Evolutionary conservation across 2,797 vertebrate genomes (phyloP).

Genomic region (Borostomias antarcticus): DNA sequence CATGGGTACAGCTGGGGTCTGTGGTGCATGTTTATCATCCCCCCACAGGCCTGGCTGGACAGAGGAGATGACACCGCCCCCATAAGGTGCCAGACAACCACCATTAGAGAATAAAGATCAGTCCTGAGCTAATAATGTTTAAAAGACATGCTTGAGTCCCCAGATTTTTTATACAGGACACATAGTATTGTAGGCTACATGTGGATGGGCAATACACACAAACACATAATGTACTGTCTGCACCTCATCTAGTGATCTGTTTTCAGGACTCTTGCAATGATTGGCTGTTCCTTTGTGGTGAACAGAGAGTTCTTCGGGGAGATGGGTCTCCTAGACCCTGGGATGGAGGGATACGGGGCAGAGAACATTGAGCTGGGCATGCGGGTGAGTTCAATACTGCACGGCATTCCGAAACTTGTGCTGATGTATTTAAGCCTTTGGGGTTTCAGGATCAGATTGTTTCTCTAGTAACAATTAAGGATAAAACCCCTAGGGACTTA

Average conservation of each 20-base stretch:
- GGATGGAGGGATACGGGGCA: constrained; percentile 90
- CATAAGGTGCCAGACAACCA: constrained; percentile 75
- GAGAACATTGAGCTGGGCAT: constrained; percentile 89
- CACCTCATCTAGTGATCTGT: not conserved
- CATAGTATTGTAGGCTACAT: not conserved
- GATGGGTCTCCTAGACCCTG: constrained; percentile 86
- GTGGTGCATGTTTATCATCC: constrained; percentile 91
- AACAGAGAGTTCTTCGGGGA: constrained; percentile 86
- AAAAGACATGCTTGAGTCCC: too few species aligned
- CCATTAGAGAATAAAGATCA: not conserved
- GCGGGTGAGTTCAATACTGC: constrained; percentile 76
- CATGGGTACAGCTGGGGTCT: constrained; percentile 90
- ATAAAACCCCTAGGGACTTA: not conserved
- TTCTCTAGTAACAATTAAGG: not conserved
- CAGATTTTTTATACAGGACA: not conserved
- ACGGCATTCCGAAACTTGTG: not conserved
- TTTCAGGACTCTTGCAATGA: constrained; percentile 87
- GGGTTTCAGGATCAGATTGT: not conserved
- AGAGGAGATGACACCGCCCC: constrained; percentile 85
- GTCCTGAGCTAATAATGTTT: not conserved
- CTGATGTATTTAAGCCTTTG: not conserved
- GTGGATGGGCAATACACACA: not conserved
- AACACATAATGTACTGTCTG: not conserved
- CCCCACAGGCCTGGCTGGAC: constrained; percentile 86
- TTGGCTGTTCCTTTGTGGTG: constrained; percentile 87